phyloP scores from a whole-genome alignment of 2,888 invertebrate genomes.

The Ochropleura leucogaster region DNA sequence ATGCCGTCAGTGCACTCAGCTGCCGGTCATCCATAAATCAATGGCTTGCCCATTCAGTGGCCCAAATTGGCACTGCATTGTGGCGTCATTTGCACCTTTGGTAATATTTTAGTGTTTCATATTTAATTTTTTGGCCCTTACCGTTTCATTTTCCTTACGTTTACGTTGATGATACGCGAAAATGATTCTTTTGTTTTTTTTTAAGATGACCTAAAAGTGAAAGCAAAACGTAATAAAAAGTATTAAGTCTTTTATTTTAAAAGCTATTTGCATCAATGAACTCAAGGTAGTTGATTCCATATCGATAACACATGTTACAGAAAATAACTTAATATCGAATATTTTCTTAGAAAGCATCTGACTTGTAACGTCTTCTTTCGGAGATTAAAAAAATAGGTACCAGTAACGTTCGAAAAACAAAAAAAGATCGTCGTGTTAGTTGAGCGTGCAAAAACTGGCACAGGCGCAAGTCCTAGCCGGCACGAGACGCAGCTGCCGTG shows the following conservation, averaged over 20 bases:
- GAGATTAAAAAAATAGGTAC: constrained; percentile 63
- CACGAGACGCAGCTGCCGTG: constrained; percentile 88
- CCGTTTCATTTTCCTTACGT: constrained; percentile 25
- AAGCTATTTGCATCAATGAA: neutral
- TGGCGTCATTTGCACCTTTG: constrained; percentile 66
- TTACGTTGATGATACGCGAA: neutral
- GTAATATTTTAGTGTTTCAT: constrained; percentile 53
- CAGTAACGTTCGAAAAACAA: constrained; percentile 77
- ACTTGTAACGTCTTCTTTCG: constrained; percentile 65
- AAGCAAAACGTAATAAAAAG: neutral
- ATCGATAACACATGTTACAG: constrained; percentile 44
- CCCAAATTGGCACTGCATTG: constrained; percentile 70
- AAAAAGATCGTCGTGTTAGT: constrained; percentile 81
- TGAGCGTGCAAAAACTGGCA: constrained; percentile 84
- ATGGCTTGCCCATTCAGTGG: constrained; percentile 73
- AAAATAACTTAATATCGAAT: constrained; percentile 43
- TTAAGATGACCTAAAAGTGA: neutral
- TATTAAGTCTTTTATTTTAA: neutral
- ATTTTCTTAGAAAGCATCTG: constrained; percentile 64
- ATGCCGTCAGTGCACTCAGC: constrained; percentile 75
- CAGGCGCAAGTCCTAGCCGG: constrained; percentile 79
- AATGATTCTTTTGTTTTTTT: neutral
- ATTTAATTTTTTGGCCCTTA: constrained; percentile 1
- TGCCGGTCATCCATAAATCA: constrained; percentile 81
- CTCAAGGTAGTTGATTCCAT: constrained; percentile 7